Evolutionary conservation across 2,888 invertebrate species (phyloP), one percentile per base, ranked within the genome.

Genomic region (Barypeithes pellucidus): DNA sequence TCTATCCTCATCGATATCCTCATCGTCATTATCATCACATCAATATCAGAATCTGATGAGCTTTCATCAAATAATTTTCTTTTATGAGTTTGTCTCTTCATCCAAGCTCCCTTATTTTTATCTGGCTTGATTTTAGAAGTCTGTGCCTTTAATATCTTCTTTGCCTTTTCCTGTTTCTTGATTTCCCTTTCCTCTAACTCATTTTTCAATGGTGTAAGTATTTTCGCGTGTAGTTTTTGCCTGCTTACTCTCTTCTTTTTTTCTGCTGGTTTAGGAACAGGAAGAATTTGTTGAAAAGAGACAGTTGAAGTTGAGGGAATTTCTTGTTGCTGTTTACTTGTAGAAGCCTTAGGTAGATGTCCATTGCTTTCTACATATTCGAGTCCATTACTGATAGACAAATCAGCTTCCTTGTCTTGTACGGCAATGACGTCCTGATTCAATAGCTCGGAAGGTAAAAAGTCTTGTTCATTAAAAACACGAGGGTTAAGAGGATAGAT

Each of bases 401-500:
- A 3, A 59, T 18, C 18, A 59, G 33, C 36, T 52, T 63, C 63
- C 3, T 22, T 47, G 14, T 62, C 45, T 62, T 45, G 62, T 11
- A 62, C 9, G 8, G 45, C 29, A 47, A 47, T 11, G n/a, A 16
- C 2, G 1, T 24, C 47, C 39, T 61, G 9, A 20, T 63, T 11
- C 4, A 54, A 20, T 9, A 66, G 11, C 18, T 45, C 59, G 29
- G 60, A 16, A 39, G 77, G 61, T 12, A 76, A 14, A 67, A 77
- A 77, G 67, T 67, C 77, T 75, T 77, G 68, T 62, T 77, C 72
- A 20, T 61, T 29, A 75, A 81, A 81, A 47, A 79, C 68, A 60
- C 67, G 67, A 50, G 79, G 81, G 75, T 83, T 80, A 43, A 81
- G 22, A 71, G 82, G 82, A 67, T 75, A 77, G 69, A 82, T 83